phyloP scores from a whole-genome alignment of 1,140 invertebrate genomes.

The Xylocopa sonorina region DNA sequence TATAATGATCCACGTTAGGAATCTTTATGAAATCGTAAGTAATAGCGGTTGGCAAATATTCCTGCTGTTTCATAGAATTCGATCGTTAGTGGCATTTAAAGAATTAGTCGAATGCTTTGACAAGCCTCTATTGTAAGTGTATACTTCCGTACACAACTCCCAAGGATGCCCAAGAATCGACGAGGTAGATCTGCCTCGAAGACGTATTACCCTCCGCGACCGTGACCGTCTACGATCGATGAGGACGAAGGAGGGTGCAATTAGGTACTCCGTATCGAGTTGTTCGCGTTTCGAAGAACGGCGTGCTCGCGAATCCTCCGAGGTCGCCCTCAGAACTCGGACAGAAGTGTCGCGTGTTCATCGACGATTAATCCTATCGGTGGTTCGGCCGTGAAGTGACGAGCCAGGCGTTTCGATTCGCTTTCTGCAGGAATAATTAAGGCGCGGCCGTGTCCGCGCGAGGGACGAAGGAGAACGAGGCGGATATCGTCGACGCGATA shows the following conservation, averaged over 20 bases:
- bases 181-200: no score
- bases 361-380: slow-evolving; percentile 48
- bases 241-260: no score
- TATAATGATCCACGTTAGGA: neutral
- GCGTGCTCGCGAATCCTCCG: neutral
- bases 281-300: neutral
- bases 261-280: neutral
- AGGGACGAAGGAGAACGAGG: slow-evolving; percentile 24
- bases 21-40: neutral
- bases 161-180: no score
- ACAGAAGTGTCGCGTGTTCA: slow-evolving; percentile 41
- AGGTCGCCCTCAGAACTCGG: neutral
- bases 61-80: no score
- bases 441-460: slow-evolving; percentile 12
- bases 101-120: no score
- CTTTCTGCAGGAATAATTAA: slow-evolving; percentile 47
- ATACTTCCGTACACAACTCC: no score
- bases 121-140: no score
- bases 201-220: no score
- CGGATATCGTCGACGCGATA: slow-evolving; percentile 33
- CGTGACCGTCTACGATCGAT: no score
- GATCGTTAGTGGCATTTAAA: no score
- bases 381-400: neutral
- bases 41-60: no score
- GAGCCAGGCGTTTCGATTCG: slow-evolving; percentile 19